Evolutionary conservation across 2,888 invertebrate genomes (phyloP).

Genomic region (Stegophylla sp.): DNA sequence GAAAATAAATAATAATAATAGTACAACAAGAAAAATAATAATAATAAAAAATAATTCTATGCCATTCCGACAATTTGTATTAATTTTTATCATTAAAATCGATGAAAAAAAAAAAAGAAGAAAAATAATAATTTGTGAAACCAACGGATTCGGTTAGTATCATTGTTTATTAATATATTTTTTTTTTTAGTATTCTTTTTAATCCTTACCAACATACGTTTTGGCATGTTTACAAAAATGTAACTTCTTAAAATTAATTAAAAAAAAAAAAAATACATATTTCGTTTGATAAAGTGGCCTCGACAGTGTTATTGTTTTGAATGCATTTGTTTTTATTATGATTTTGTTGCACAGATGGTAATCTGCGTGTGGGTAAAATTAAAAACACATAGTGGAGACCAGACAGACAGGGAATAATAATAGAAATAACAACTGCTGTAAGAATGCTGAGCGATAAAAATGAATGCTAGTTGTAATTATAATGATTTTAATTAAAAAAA

Average conservation of each 20-base stretch:
- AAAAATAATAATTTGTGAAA: background rate
- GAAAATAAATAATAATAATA: slow-evolving; percentile 41
- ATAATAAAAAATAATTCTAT: background rate
- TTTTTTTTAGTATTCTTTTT: background rate
- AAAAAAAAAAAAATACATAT: background rate
- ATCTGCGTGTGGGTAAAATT: slow-evolving; percentile 49
- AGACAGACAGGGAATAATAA: background rate
- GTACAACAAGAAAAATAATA: slow-evolving; percentile 1
- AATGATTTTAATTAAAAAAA: background rate
- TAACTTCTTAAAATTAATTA: background rate
- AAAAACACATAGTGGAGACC: background rate
- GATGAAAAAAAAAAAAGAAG: slow-evolving; percentile 8
- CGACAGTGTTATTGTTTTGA: slow-evolving; percentile 5
- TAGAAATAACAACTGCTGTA: background rate
- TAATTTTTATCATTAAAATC: background rate
- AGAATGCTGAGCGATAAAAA: background rate
- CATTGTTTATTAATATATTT: background rate
- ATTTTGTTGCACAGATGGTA: slow-evolving; percentile 39
- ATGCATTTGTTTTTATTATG: slow-evolving; percentile 43
- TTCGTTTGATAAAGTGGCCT: slow-evolving; percentile 11
- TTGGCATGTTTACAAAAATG: background rate
- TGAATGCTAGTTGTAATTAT: background rate
- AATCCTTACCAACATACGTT: background rate
- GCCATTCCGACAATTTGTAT: background rate
- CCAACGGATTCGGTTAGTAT: background rate